Percentiles rank a stretch among this genome's conserved stretches.
Conservation (phyloP, 2,888 invertebrate species). For the Arctia plantaginis region DNA sequence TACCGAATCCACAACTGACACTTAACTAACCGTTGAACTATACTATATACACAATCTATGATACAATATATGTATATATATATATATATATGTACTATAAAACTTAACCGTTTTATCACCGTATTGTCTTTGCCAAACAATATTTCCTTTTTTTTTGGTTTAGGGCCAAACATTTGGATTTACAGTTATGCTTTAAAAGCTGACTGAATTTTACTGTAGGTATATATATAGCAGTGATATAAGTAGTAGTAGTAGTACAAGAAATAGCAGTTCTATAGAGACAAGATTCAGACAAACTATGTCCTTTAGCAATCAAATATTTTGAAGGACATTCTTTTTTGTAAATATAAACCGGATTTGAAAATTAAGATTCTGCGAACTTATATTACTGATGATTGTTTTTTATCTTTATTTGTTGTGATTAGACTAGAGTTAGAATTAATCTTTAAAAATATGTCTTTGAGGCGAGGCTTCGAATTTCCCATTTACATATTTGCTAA, state of each 20-base stretch:
- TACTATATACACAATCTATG: no score
- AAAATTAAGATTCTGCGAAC: background rate
- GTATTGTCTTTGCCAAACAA: background rate
- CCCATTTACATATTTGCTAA: background rate
- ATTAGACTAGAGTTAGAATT: background rate
- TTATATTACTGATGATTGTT: background rate
- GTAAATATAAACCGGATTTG: background rate
- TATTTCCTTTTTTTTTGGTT: background rate
- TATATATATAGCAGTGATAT: background rate
- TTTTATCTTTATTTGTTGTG: background rate
- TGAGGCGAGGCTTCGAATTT: background rate
- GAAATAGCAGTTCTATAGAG: background rate
- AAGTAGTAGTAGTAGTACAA: no score
- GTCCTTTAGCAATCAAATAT: background rate
- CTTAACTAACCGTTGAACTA: background rate
- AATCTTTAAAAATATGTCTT: background rate
- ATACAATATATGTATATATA: no score
- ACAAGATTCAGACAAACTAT: background rate
- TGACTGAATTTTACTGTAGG: background rate
- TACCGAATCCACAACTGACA: background rate
- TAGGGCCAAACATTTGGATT: background rate
- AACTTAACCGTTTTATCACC: background rate
- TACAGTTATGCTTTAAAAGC: background rate
- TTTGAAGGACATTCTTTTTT: background rate
- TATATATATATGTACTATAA: background rate